These are phyloP conservation scores for Corythornis madagascariensis DNA, from an alignment of 2,113 vertebrate genomes.

Conservation along the genomic window DNA sequence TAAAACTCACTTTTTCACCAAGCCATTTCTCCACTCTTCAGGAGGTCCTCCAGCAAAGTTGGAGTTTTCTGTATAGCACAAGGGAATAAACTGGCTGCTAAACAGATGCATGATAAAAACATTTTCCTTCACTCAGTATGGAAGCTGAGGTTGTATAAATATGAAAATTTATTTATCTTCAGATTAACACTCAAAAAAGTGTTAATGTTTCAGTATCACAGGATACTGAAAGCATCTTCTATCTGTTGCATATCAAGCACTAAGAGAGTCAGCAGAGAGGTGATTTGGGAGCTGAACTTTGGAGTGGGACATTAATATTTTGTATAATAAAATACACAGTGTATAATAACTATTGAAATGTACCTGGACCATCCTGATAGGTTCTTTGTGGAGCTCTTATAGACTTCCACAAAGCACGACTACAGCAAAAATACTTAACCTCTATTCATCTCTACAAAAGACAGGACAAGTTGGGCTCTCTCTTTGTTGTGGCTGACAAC, in stretches of 20 bases:
- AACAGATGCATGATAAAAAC: not conserved
- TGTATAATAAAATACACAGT: no score
- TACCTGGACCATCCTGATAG: not conserved
- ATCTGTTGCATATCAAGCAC: not conserved
- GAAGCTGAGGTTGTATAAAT: not conserved
- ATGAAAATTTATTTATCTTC: not conserved
- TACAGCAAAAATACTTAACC: not conserved
- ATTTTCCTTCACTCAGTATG: not conserved
- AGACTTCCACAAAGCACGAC: not conserved
- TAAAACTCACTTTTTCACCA: not conserved
- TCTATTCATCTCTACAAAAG: not conserved
- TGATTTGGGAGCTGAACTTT: not conserved
- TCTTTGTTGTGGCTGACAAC: not conserved
- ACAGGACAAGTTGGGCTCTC: not conserved
- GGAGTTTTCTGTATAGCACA: not conserved
- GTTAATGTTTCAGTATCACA: no score
- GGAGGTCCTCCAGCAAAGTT: not conserved
- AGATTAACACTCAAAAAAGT: not conserved
- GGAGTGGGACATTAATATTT: not conserved
- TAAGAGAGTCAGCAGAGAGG: not conserved
- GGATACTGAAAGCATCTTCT: not conserved
- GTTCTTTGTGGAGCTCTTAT: not conserved
- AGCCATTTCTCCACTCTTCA: not conserved
- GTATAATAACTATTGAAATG: not conserved
- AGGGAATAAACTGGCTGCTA: not conserved